Evolutionary conservation across 2,888 invertebrate species (phyloP).

Genomic region (Leucophenga montana): DNA sequence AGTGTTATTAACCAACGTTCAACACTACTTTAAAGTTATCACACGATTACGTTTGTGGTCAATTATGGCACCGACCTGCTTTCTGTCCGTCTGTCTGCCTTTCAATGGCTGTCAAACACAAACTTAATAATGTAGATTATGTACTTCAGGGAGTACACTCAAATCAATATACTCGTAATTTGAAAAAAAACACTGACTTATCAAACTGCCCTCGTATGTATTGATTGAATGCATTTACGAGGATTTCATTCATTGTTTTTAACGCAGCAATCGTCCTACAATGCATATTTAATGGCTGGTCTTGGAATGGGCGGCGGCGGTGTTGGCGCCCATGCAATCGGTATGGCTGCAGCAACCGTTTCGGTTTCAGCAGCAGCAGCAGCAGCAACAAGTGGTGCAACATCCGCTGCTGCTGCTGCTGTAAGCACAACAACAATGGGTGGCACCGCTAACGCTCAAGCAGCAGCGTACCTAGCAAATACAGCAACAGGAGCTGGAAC

Average conservation of each 20-base stretch:
- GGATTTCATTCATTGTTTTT: background rate
- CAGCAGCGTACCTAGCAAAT: background rate
- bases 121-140: no score
- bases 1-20: no score
- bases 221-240: no score
- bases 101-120: no score
- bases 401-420: slow-evolving; percentile 26
- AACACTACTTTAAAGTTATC: no score
- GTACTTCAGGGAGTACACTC: no score
- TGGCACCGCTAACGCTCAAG: background rate
- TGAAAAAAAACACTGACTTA: background rate
- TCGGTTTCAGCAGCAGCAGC: slow-evolving; percentile 31
- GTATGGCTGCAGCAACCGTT: slow-evolving; percentile 27
- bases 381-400: slow-evolving; percentile 35
- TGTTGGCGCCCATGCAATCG: slow-evolving; percentile 37
- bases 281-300: slow-evolving; percentile 66
- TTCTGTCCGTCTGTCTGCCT: no score
- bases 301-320: slow-evolving; percentile 66
- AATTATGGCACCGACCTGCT: no score
- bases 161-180: background rate
- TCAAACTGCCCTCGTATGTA: no score
- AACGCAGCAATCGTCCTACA: slow-evolving; percentile 62
- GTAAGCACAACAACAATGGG: slow-evolving; percentile 15
- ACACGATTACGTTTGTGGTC: no score
- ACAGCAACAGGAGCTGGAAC: slow-evolving; percentile 35